Percentiles rank a stretch among this genome's conserved stretches.
Conservation (phyloP, 2,888 invertebrate species). For the Coleophora flavipennella region DNA sequence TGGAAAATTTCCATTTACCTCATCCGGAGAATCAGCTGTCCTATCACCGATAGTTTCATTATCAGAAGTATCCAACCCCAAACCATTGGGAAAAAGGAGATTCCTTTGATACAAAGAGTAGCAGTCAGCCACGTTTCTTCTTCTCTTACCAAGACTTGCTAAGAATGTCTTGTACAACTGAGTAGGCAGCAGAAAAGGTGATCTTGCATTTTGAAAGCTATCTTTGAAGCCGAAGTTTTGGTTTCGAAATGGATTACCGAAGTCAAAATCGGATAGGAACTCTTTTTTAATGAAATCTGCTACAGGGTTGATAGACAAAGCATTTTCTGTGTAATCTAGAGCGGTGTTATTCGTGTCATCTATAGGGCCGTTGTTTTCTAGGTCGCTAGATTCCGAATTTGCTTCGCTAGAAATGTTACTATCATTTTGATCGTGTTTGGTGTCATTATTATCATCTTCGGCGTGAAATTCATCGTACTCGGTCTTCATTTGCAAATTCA, state of each 20-base stretch:
- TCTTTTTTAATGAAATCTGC: constrained; percentile 67
- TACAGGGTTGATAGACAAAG: constrained; percentile 53
- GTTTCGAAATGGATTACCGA: constrained; percentile 56
- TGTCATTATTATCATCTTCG: constrained; percentile 38
- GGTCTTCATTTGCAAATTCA: constrained; percentile 60
- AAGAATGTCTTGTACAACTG: constrained; percentile 86
- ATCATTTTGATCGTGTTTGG: constrained; percentile 48
- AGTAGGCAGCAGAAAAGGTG: constrained; percentile 79
- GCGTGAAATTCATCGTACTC: constrained; percentile 52
- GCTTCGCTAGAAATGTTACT: constrained; percentile 54
- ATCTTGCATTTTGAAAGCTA: constrained; percentile 43
- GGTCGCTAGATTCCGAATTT: constrained; percentile 57
- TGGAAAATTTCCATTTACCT: constrained; percentile 48
- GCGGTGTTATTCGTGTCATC: constrained; percentile 41
- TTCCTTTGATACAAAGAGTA: constrained; percentile 67
- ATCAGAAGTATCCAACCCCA: constrained; percentile 56
- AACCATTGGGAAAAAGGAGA: constrained; percentile 67
- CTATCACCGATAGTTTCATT: constrained; percentile 56
- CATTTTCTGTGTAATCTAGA: constrained; percentile 55
- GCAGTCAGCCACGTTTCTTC: constrained; percentile 58
- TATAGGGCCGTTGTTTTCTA: constrained; percentile 49
- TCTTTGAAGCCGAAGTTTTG: constrained; percentile 56
- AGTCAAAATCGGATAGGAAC: constrained; percentile 61
- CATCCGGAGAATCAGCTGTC: constrained; percentile 59
- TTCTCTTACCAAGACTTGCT: constrained; percentile 73